phyloP scores from a whole-genome alignment of 92 coral and sea anemone species.

The Metridium senile region DNA sequence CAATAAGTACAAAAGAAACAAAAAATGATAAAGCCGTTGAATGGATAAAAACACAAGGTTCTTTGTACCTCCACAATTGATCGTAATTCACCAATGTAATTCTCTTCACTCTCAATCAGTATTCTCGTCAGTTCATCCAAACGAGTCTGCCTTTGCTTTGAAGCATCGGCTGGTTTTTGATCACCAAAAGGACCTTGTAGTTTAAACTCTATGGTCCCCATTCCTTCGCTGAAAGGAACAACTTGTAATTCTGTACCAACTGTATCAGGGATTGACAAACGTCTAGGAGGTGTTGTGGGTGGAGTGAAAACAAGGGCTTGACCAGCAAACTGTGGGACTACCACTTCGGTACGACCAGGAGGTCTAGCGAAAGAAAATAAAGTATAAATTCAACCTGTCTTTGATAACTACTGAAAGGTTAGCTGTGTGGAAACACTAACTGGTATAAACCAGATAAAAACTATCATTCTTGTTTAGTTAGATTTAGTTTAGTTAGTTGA shows the following conservation, averaged over 20 bases:
- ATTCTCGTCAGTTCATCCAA: conserved; percentile 72
- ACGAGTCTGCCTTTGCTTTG: conserved; percentile 55
- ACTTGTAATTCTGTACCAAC: conserved; percentile 64
- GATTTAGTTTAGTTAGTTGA: too few relatives aligned
- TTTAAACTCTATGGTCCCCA: conserved; percentile 74
- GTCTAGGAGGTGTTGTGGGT: conserved; percentile 71
- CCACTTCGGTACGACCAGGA: conserved; percentile 64
- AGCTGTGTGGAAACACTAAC: too few relatives aligned
- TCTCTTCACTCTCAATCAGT: conserved; percentile 79
- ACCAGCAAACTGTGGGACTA: conserved; percentile 87
- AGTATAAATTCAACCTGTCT: not conserved
- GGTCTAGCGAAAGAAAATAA: conserved; percentile 10
- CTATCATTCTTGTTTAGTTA: too few relatives aligned
- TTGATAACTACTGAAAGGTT: too few relatives aligned
- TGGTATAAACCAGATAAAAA: too few relatives aligned
- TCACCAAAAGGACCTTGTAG: conserved; percentile 75
- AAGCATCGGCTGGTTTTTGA: conserved; percentile 44
- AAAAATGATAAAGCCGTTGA: not conserved
- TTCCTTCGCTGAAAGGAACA: conserved; percentile 54
- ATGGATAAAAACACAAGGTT: too few relatives aligned
- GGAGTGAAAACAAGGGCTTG: conserved; percentile 81
- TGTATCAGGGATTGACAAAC: conserved; percentile 8
- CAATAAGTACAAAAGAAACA: not conserved
- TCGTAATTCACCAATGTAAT: conserved; percentile 74
- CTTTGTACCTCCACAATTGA: conserved; percentile 92